phyloP scores from a whole-genome alignment of 1,140 invertebrate species.

The Odontomachus brunneus region DNA sequence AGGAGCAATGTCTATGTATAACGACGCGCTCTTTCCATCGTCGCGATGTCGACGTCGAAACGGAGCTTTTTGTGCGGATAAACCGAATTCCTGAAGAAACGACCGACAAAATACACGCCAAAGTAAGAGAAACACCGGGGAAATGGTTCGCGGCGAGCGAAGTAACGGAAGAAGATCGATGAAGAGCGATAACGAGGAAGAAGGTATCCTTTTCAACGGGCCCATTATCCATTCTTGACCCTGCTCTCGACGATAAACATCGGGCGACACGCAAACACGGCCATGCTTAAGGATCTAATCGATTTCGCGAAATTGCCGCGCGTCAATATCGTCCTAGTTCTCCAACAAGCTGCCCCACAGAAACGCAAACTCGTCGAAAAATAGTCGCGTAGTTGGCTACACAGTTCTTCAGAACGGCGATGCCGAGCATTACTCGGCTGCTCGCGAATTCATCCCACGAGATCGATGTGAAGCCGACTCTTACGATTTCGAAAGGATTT shows the following conservation, averaged over 20 bases:
- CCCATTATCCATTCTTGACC: slow-evolving; percentile 61
- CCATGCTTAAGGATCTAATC: slow-evolving; percentile 69
- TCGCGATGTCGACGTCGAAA: neutral
- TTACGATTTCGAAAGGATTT: slow-evolving; percentile 44
- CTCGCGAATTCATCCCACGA: slow-evolving; percentile 47
- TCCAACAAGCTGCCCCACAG: no score
- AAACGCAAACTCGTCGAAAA: slow-evolving; percentile 2
- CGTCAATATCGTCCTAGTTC: slow-evolving; percentile 60
- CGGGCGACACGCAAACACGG: neutral
- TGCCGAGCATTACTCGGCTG: neutral
- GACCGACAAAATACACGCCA: neutral
- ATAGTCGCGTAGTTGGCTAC: neutral
- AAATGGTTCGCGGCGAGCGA: neutral
- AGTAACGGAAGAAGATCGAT: slow-evolving; percentile 38
- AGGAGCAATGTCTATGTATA: neutral
- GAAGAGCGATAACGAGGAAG: slow-evolving; percentile 14
- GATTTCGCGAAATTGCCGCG: slow-evolving; percentile 68
- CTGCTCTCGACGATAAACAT: slow-evolving; percentile 23
- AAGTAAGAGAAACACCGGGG: slow-evolving; percentile 2
- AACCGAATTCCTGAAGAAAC: neutral
- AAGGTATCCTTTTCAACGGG: slow-evolving; percentile 42
- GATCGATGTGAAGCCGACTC: slow-evolving; percentile 38
- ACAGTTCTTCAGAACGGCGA: slow-evolving; percentile 4
- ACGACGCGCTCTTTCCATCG: neutral
- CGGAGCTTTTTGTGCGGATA: slow-evolving; percentile 6